These are phyloP conservation scores for Eilema caniola DNA, from an alignment of 2,888 invertebrate species.

Conservation along the genomic window DNA sequence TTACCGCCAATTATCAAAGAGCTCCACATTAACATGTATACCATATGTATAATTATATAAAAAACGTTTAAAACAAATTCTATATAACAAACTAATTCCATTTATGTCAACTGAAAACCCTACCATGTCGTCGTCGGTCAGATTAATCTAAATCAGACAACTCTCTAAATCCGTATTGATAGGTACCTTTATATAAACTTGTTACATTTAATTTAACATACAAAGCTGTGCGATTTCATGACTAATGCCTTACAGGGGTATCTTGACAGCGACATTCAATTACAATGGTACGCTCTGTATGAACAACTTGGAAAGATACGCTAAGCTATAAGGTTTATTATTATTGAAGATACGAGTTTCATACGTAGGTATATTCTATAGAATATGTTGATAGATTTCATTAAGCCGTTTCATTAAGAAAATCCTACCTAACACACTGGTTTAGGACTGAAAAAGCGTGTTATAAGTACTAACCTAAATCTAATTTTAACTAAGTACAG, in stretches of 20 bases:
- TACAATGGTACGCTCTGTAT: conserved; percentile 62
- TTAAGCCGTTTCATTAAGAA: no score
- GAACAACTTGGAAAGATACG: conserved; percentile 46
- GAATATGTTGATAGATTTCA: conserved; percentile 2
- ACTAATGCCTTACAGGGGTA: conserved; percentile 75
- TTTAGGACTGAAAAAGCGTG: neutral
- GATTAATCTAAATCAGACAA: conserved; percentile 31
- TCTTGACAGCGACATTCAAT: conserved; percentile 74
- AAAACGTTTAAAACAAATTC: neutral
- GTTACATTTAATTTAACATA: conserved; percentile 68
- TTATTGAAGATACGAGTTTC: conserved; percentile 41
- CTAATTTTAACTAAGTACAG: neutral
- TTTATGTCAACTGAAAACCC: conserved; percentile 2
- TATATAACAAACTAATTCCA: neutral
- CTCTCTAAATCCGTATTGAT: conserved; percentile 55
- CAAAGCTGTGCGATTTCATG: conserved; percentile 72
- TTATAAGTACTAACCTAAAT: neutral
- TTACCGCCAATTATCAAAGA: neutral
- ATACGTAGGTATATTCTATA: conserved; percentile 16
- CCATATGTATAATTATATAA: neutral
- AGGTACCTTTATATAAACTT: conserved; percentile 64
- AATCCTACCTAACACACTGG: neutral
- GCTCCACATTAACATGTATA: no score
- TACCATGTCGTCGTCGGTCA: conserved; percentile 27
- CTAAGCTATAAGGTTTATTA: conserved; percentile 57